Base-by-base conservation (phyloP, 2,888 invertebrate species). In the Xanthorhoe spadicearia region DNA sequence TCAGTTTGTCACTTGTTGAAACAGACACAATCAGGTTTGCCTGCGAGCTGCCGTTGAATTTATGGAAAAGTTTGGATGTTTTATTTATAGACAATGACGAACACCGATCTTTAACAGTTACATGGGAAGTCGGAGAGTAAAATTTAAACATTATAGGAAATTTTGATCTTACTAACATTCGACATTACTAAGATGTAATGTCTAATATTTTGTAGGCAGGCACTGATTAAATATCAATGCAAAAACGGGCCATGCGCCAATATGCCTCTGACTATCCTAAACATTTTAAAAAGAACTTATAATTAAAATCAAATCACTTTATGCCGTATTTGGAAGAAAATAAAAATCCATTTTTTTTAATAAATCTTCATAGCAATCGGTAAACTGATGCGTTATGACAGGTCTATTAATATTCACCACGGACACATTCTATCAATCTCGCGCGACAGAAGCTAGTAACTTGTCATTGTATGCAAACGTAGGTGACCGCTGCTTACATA, bases 391-490 rank as follows among this genome's bases (percentile, higher is more conserved):
- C 13, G 38, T 46, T 15, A 3, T 46, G 46, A 46, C 46, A 46
- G 46, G n/a, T 46, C 46, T 17, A 48, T 48, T 13, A 48, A 48
- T 48, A 48, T 48, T 48, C 15, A 48, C 17, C 48, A 48, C 48
- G 48, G 8, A 17, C 48, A 7, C 15, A 13, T 48, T 13, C 48
- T 48, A 48, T 48, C 48, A 15, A 48, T 48, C 48, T 43, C 17
- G 17, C 15, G n/a, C 32, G 32, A 32, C 17, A 71, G 86, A 76
- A 84, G 88, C 86, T 83, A 81, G 86, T 86, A 83, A 76, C 79
- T 79, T 81, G 85, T 89, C 89, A 91, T 91, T 91, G 90, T 91
- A 91, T 90, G 90, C 89, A 88, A 90, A 91, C 80, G 76, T 72
- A 68, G 76, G 48, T 48, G 17, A 48, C 48, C 48, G 8, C 48